Evolutionary conservation across 2,113 vertebrate genomes (phyloP).

Genomic region (Myrmophylax atrothorax): DNA sequence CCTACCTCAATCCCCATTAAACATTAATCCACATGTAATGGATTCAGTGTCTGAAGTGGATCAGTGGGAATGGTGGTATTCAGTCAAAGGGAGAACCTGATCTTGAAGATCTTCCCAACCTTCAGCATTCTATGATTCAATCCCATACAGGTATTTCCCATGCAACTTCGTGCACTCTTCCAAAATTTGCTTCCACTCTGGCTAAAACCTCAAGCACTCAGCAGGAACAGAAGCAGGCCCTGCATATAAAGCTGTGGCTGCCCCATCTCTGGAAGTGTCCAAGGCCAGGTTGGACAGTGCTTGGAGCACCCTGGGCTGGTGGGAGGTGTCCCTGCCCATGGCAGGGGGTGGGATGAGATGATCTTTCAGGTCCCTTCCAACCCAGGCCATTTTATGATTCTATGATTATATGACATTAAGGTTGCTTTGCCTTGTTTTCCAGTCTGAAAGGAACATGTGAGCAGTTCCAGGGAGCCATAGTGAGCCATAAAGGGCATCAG

Average conservation of each 20-base stretch:
- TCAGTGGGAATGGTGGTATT: not conserved
- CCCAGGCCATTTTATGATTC: not conserved
- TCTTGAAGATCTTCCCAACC: not conserved
- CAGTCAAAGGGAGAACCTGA: not conserved
- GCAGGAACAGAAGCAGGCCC: not conserved
- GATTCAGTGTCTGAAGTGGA: not conserved
- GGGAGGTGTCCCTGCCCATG: not conserved
- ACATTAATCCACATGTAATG: not conserved
- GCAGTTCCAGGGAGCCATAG: not conserved
- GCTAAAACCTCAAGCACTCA: not conserved
- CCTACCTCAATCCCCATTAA: not conserved
- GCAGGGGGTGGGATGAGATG: accelerated
- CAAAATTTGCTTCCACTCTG: not conserved
- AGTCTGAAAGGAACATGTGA: not conserved
- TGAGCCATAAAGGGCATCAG: not conserved
- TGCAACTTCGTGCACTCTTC: not conserved
- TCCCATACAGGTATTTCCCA: not conserved
- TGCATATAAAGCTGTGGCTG: not conserved
- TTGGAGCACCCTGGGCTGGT: not conserved
- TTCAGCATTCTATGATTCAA: not conserved
- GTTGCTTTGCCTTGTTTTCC: not conserved
- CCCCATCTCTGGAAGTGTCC: not conserved
- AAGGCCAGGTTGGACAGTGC: accelerated
- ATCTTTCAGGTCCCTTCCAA: not conserved
- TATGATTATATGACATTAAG: not conserved